Conservation (phyloP, 1,140 invertebrate species). For the Eurytemora carolleeae region DNA sequence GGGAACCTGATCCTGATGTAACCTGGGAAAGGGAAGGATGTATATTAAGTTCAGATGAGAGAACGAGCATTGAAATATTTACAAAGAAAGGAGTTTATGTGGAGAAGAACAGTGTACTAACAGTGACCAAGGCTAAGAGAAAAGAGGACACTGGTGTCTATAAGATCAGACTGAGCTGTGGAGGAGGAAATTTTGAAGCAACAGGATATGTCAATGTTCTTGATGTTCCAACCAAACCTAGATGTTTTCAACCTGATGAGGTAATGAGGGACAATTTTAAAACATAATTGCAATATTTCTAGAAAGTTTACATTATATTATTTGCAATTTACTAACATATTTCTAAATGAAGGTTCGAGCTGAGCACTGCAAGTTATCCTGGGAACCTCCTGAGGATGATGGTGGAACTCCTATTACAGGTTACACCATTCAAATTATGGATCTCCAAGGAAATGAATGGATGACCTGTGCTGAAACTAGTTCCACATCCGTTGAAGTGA, state of each 20-base stretch:
- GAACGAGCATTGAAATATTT: conserved; percentile 54
- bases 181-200: conserved; percentile 6
- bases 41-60: conserved; percentile 34
- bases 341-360: conserved; percentile 68
- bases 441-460: conserved; percentile 74
- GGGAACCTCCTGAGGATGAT: conserved; percentile 82
- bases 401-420: conserved; percentile 81
- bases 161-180: conserved; percentile 4
- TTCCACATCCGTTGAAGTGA: conserved; percentile 62
- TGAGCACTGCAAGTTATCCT: conserved; percentile 77
- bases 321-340: conserved; percentile 43
- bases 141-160: conserved; percentile 8
- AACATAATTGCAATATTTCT: too few relatives aligned
- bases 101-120: conserved; percentile 71
- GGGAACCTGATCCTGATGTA: conserved; percentile 82
- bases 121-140: conserved; percentile 36
- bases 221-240: conserved; percentile 9
- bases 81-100: conserved; percentile 2
- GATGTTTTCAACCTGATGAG: conserved; percentile 35
- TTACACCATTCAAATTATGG: conserved; percentile 93
- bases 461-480: conserved; percentile 61
- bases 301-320: too few relatives aligned
- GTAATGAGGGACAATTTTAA: too few relatives aligned
- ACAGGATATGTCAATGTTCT: conserved; percentile 13
- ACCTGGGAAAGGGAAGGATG: conserved; percentile 53